phyloP scores from a whole-genome alignment of 2,797 vertebrate genomes.

The Eulemur rubriventer region DNA sequence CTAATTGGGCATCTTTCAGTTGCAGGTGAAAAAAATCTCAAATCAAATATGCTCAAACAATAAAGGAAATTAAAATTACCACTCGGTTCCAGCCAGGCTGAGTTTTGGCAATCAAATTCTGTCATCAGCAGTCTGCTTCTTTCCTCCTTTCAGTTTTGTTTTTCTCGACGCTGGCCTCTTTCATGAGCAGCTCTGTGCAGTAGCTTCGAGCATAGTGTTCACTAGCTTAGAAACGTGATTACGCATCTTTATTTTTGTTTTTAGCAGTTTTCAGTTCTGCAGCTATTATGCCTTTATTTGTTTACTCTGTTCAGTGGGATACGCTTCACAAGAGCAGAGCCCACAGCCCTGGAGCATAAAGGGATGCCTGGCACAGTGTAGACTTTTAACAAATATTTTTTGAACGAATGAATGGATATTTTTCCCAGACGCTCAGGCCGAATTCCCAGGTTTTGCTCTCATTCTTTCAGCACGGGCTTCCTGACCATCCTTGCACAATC shows the following conservation, averaged over 20 bases:
- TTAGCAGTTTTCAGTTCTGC: neutral
- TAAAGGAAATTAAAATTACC: neutral
- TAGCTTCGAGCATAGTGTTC: neutral
- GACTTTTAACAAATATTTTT: neutral
- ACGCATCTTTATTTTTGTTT: neutral
- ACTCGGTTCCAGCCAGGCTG: neutral
- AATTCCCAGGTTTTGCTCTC: neutral
- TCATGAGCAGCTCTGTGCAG: fast-evolving
- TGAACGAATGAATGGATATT: neutral
- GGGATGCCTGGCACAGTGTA: neutral
- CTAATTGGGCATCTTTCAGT: neutral
- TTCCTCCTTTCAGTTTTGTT: neutral
- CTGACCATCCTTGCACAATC: neutral
- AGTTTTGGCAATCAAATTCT: neutral
- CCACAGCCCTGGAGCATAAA: neutral
- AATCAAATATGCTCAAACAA: neutral
- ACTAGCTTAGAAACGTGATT: neutral
- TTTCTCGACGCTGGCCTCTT: neutral
- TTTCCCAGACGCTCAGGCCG: neutral
- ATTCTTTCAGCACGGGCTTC: neutral
- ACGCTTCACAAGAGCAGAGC: neutral
- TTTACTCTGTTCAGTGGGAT: neutral
- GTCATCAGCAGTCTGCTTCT: neutral
- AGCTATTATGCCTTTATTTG: neutral
- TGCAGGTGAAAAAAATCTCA: neutral